A percentile compares a stretch with the other conserved stretches of the same genome.
Evolutionary conservation across 2,888 invertebrate genomes (phyloP).

Genomic region (Ophraella communa): DNA sequence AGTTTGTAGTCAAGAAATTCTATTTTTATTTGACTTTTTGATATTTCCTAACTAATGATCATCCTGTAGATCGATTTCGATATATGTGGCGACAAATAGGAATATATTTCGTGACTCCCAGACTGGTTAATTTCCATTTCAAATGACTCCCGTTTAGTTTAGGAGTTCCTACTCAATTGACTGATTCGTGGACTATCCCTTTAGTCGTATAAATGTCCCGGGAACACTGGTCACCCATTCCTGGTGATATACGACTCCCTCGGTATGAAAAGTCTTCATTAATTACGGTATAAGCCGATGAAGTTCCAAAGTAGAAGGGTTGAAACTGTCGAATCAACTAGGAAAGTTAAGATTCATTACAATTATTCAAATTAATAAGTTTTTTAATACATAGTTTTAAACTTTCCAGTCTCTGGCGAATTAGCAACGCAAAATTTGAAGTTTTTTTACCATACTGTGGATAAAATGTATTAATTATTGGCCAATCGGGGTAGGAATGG

Average conservation of each 20-base stretch:
- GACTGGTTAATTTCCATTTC: slow-evolving; percentile 14
- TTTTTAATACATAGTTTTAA: background rate
- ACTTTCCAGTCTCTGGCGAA: too few species aligned
- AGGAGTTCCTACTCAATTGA: slow-evolving; percentile 13
- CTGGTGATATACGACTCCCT: slow-evolving; percentile 13
- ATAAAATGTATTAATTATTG: too few species aligned
- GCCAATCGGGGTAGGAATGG: too few species aligned
- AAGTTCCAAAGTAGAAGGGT: background rate
- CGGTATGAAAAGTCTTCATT: slow-evolving; percentile 8
- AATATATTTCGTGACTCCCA: slow-evolving; percentile 4
- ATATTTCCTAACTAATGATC: background rate
- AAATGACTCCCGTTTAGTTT: slow-evolving; percentile 16
- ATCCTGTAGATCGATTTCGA: background rate
- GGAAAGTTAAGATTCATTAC: background rate
- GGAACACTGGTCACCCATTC: slow-evolving; percentile 12
- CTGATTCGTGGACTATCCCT: slow-evolving; percentile 4
- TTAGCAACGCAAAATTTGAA: too few species aligned
- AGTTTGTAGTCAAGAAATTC: background rate
- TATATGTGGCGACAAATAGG: background rate
- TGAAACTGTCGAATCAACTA: background rate
- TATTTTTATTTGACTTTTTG: background rate
- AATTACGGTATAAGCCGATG: background rate
- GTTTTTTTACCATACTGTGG: too few species aligned
- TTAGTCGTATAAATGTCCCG: slow-evolving; percentile 12
- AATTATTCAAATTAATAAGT: background rate